Base-by-base conservation (phyloP, 2,888 invertebrate genomes). In the Laothoe populi region DNA sequence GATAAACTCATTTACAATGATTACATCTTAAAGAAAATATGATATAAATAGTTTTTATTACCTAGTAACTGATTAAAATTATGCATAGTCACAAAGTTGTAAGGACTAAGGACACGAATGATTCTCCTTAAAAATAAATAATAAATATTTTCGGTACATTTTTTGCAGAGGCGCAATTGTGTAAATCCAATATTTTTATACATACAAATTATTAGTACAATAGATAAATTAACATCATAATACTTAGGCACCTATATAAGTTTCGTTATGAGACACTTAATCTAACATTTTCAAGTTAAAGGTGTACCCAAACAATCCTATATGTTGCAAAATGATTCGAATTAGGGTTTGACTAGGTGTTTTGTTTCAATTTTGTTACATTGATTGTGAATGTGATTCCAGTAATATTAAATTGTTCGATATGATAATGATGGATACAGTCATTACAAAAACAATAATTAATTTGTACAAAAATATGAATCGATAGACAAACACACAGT, bases 391-490 rank as follows among this genome's bases (percentile, higher is more conserved):
- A 35, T 35, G 4, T 38, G 26, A 26, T 38, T 11, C 11, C 13
- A 38, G 5, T 13, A 67, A 53, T 64, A 67, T 72, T 69, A 62
- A 71, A 73, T 70, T 64, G 60, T 65, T 69, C 66, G 62, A 71
- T 73, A 71, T 73, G 68, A 73, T 68, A 66, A 70, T 49, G 71
- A 72, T 67, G 68, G 66, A 66, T 72, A 67, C 67, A 69, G 70
- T 67, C 68, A 68, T 72, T 70, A 75, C 73, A 70, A 71, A 49
- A 68, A 70, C 70, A 70, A 74, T 70, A 75, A 76, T 76, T 79
- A 77, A 83, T 84, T 83, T 83, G 79, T 87, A 87, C 83, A 87
- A 84, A 84, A 86, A 83, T 82, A 84, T 80, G 77, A 83, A 83
- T 81, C 66, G 75, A 75, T 74, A 74, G 31, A 72, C 63, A 66